phyloP scores from a whole-genome alignment of 2,888 invertebrate species.

The Drosophila aldrichi region DNA sequence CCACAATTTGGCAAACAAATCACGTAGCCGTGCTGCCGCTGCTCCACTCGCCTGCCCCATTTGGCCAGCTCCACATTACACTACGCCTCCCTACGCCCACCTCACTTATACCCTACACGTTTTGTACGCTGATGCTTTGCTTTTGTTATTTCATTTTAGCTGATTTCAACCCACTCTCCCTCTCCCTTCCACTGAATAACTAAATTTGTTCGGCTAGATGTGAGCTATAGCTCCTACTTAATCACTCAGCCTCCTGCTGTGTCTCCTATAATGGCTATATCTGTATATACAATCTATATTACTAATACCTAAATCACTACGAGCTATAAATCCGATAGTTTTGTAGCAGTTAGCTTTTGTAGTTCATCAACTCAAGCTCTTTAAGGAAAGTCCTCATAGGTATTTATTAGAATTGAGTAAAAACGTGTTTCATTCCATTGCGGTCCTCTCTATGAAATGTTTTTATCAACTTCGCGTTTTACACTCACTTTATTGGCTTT shows the following conservation, averaged over 20 bases:
- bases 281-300: neutral
- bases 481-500: no score
- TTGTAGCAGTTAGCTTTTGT: neutral
- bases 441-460: no score
- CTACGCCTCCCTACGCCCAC: neutral
- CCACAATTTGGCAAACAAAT: slow-evolving; percentile 77
- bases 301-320: neutral
- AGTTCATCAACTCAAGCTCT: neutral
- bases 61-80: neutral
- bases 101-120: slow-evolving; percentile 7
- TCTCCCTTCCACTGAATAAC: slow-evolving; percentile 15
- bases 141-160: slow-evolving; percentile 56
- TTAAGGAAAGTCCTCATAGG: neutral
- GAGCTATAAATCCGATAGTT: neutral
- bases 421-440: neutral
- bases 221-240: slow-evolving; percentile 3
- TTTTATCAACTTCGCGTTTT: no score
- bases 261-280: neutral
- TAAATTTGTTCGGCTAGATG: slow-evolving; percentile 43
- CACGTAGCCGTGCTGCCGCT: slow-evolving; percentile 61
- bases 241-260: neutral
- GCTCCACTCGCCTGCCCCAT: slow-evolving; percentile 11
- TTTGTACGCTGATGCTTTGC: slow-evolving; percentile 36
- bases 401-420: neutral
- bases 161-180: slow-evolving; percentile 33